These are phyloP conservation scores for Leistus spinibarbis DNA, from an alignment of 2,888 invertebrate species.

Conservation along the genomic window DNA sequence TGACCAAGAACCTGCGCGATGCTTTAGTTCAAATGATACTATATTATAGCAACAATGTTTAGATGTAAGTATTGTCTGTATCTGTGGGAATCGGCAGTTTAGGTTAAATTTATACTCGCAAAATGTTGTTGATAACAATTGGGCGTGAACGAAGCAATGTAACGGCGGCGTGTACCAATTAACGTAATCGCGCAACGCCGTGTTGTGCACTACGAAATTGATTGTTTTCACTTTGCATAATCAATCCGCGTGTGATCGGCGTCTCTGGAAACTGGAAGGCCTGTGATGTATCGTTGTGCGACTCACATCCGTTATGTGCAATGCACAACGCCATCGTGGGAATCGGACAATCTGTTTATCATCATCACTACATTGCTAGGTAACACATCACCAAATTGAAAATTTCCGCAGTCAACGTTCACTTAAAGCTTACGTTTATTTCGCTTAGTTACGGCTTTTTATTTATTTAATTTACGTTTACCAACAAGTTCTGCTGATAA, in stretches of 20 bases:
- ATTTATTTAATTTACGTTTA: too few species aligned
- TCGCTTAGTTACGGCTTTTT: too few species aligned
- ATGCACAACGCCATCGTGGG: not conserved
- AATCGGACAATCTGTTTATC: not conserved
- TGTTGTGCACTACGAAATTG: slow-evolving; percentile 22
- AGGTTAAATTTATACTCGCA: not conserved
- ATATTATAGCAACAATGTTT: not conserved
- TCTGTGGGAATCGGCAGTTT: not conserved
- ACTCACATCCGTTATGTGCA: not conserved
- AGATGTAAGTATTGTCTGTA: not conserved
- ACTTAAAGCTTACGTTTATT: too few species aligned
- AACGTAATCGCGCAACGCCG: slow-evolving; percentile 26
- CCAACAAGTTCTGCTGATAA: too few species aligned
- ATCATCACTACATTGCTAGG: not conserved
- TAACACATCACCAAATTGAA: not conserved
- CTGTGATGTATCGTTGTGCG: slow-evolving; percentile 14
- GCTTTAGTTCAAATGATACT: too few species aligned
- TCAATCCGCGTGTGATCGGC: slow-evolving; percentile 27
- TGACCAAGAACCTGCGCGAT: too few species aligned
- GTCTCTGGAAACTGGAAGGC: not conserved
- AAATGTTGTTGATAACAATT: slow-evolving; percentile 2
- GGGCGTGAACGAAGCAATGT: slow-evolving; percentile 5
- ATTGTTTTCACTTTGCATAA: slow-evolving; percentile 38
- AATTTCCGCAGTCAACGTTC: too few species aligned
- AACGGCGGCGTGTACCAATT: slow-evolving; percentile 31